Evolutionary conservation across 2,113 vertebrate species (phyloP).

Genomic region (Syrmaticus mikado): DNA sequence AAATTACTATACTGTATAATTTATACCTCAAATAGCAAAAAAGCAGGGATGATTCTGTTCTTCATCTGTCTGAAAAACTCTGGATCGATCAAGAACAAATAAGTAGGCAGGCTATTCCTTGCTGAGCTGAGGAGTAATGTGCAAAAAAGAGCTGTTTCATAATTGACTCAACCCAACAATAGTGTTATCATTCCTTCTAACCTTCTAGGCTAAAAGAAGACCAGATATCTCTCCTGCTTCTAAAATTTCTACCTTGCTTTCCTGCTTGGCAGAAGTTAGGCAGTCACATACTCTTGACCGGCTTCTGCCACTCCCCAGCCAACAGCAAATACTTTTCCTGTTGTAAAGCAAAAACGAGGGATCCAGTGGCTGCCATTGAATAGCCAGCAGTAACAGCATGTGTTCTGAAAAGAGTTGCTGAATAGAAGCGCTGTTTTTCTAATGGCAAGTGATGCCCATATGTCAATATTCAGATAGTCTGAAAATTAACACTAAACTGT

Average conservation of each 20-base stretch:
- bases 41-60: neutral
- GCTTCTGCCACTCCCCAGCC: neutral
- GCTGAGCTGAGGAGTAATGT: neutral
- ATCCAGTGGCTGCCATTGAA: neutral
- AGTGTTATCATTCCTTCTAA: neutral
- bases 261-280: neutral
- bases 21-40: conserved; percentile 43
- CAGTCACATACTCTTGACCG: neutral
- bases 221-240: neutral
- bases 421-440: neutral
- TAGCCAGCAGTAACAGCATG: neutral
- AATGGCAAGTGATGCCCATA: neutral
- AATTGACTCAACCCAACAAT: neutral
- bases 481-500: neutral
- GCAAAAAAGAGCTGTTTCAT: neutral
- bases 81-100: conserved; percentile 34
- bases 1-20: neutral
- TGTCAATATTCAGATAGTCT: neutral
- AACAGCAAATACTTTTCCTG: neutral
- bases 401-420: neutral
- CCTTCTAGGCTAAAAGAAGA: neutral
- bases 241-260: neutral
- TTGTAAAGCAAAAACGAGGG: neutral
- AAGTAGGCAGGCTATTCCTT: neutral
- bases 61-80: conserved; percentile 7